These are phyloP conservation scores for Coendou prehensilis DNA, from an alignment of 2,797 vertebrate genomes.

Conservation along the genomic window DNA sequence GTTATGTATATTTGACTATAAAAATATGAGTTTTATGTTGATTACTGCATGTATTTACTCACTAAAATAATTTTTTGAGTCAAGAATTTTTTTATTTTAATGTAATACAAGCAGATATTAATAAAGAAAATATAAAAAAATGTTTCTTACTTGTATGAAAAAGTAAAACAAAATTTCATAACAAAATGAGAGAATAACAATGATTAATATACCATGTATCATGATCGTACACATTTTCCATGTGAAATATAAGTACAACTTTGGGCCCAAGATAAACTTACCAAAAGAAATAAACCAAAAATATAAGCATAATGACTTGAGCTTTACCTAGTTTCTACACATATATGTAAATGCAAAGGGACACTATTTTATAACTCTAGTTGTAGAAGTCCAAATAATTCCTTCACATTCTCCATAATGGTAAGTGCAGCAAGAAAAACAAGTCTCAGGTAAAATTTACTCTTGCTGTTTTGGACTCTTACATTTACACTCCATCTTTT, in stretches of 20 bases:
- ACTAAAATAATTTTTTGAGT: constrained; percentile 18
- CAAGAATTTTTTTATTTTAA: background rate
- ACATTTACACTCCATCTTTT: constrained; percentile 61
- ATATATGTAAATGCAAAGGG: constrained; percentile 39
- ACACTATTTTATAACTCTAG: constrained; percentile 46
- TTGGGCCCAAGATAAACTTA: constrained; percentile 46
- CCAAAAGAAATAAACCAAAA: constrained; percentile 54
- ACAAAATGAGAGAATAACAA: background rate
- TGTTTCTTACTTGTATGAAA: background rate
- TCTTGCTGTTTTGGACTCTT: constrained; percentile 58
- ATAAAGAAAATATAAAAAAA: background rate
- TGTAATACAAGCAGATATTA: background rate
- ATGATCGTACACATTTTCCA: background rate
- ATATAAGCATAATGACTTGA: background rate
- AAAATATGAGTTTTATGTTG: constrained; percentile 54
- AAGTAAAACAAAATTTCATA: background rate
- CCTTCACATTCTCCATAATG: constrained; percentile 42
- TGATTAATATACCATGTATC: background rate
- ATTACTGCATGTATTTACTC: constrained; percentile 25
- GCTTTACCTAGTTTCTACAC: background rate
- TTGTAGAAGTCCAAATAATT: constrained; percentile 41
- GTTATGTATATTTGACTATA: constrained; percentile 30
- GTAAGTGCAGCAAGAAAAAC: constrained; percentile 56
- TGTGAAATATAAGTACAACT: constrained; percentile 46
- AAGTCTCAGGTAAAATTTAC: constrained; percentile 36